These are phyloP conservation scores for Drosophila repletoides DNA, from an alignment of 1,140 invertebrate genomes.

Conservation along the genomic window DNA sequence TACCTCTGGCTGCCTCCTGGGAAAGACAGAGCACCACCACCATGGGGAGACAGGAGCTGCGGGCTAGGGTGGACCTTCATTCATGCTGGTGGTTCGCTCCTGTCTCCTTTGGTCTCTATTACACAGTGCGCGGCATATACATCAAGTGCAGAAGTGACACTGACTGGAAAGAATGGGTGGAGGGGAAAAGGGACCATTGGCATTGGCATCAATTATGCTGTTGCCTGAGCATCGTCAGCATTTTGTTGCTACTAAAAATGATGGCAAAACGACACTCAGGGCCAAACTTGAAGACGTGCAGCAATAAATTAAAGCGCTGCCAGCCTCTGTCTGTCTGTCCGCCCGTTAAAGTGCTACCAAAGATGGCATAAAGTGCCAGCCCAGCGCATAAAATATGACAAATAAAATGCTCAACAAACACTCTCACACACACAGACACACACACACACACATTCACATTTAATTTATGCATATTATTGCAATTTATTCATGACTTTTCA, in stretches of 20 bases:
- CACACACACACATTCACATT: not conserved
- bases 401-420: slow-evolving; percentile 34
- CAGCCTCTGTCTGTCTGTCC: too few relatives aligned
- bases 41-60: not conserved
- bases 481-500: slow-evolving; percentile 67
- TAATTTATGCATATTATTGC: slow-evolving; percentile 47
- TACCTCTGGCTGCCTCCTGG: slow-evolving; percentile 23
- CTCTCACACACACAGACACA: not conserved
- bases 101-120: slow-evolving; percentile 20
- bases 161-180: not conserved
- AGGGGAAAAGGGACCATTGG: slow-evolving; percentile 12
- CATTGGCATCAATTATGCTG: slow-evolving; percentile 57
- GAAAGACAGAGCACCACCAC: not conserved
- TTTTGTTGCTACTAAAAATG: slow-evolving; percentile 50
- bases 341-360: slow-evolving; percentile 36
- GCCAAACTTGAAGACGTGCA: slow-evolving; percentile 45
- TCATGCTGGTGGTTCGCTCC: too few relatives aligned
- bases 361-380: slow-evolving; percentile 35
- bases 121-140: slow-evolving; percentile 1
- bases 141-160: slow-evolving; percentile 32
- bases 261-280: slow-evolving; percentile 41
- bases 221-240: slow-evolving; percentile 25
- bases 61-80: too few relatives aligned
- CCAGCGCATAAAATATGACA: slow-evolving; percentile 36
- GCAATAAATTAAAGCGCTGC: slow-evolving; percentile 64